Evolutionary conservation across 2,113 vertebrate species (phyloP), one percentile per base, ranked within the genome.

Genomic region (Pyrgilauda ruficollis): DNA sequence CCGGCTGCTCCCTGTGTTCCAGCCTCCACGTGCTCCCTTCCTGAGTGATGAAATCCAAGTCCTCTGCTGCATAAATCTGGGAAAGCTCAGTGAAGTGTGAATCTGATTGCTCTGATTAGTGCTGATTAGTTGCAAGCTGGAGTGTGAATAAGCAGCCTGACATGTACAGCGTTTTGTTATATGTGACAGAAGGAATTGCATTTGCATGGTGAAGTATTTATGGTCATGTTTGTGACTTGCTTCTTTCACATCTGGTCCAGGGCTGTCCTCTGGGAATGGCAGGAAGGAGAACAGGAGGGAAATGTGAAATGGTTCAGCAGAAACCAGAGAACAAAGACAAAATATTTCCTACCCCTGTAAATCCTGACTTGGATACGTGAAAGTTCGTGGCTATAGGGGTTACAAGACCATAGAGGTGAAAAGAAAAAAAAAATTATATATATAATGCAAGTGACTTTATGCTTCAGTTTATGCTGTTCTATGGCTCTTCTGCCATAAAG

Each of bases 161-260:
- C 94, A 95, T 66, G 67, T 84, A 78, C 66, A 61, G 53, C 6
- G 0, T 93, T 93, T 84, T 93, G 79, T 96, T 82, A 78, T 23
- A 91, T 84, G 86, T 90, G 75, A 87, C 89, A 47, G 83, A 89
- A 96, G 94, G 82, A 84, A 89, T 95, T 93, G 66, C 63, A 69
- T 94, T 97, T 92, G 63, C 58, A 31, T 87, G 93, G 88, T 95
- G 84, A 92, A 97, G 83, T 97, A 97, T 97, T 97, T 97, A 95
- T 95, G 96, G 92, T 87, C 86, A 6, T 96, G 91, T 97, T 81
- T 97, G 96, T 59, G 91, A 91, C 90, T 97, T 76, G 78, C 84
- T 96, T 95, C 89, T 58, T 92, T 95, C 96, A 97, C 92, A 97
- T 97, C 94, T 97, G 96, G 96, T 96, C 90, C 59, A 28, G 74